These are phyloP conservation scores for Sminthopsis crassicaudata DNA, from an alignment of 2,113 vertebrate species.

Conservation along the genomic window DNA sequence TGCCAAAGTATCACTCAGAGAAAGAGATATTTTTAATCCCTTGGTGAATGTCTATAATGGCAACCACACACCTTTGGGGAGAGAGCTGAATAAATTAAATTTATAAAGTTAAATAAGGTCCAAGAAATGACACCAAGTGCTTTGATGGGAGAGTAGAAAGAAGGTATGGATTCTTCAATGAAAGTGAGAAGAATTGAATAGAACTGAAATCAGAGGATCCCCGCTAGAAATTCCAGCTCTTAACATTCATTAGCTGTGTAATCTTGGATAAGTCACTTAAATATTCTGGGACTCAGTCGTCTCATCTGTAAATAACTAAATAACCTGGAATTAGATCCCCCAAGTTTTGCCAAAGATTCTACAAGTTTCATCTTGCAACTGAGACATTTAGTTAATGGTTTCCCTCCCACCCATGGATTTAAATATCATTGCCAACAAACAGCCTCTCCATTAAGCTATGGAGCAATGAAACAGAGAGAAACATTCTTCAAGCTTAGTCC, in stretches of 20 bases:
- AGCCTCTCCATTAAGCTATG: not conserved
- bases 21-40: not conserved
- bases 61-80: not conserved
- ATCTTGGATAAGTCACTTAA: not conserved
- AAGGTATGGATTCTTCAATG: not conserved
- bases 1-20: not conserved
- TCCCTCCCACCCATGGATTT: not conserved
- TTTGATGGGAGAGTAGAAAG: constrained; percentile 39
- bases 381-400: not conserved
- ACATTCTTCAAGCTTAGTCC: not conserved
- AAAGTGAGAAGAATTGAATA: not conserved
- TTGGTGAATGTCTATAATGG: constrained; percentile 30
- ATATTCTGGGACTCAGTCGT: not conserved
- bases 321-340: not conserved
- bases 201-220: not conserved
- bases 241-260: not conserved
- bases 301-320: not conserved
- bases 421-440: not conserved
- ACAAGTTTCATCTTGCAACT: not conserved
- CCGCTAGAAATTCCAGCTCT: not conserved
- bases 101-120: constrained; percentile 20
- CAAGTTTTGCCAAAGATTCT: not conserved
- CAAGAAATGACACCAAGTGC: not conserved
- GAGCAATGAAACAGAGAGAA: not conserved
- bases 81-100: constrained; percentile 57